These are phyloP conservation scores for Meiosimyza decipiens DNA, from an alignment of 2,888 invertebrate species.

Conservation along the genomic window DNA sequence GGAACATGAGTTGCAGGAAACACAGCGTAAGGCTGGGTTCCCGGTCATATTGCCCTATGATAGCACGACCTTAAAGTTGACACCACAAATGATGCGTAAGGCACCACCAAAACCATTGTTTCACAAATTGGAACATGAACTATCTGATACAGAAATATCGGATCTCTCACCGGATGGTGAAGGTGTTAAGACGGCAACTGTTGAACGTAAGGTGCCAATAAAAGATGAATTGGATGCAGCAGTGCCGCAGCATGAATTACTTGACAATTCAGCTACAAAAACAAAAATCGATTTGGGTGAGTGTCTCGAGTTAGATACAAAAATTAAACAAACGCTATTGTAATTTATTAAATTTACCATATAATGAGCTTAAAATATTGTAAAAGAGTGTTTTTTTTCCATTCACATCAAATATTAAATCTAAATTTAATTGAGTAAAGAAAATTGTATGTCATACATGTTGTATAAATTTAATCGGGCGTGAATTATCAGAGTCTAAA, in stretches of 20 bases:
- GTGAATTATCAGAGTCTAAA: too few species aligned
- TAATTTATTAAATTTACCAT: neutral
- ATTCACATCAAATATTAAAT: neutral
- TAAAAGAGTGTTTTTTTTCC: neutral
- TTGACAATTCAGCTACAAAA: constrained; percentile 88
- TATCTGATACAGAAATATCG: constrained; percentile 88
- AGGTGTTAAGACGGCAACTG: constrained; percentile 77
- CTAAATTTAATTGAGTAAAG: neutral
- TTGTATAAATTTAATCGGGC: too few species aligned
- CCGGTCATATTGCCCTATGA: constrained; percentile 86
- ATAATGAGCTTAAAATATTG: neutral
- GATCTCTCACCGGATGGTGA: constrained; percentile 82
- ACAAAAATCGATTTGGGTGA: constrained; percentile 82
- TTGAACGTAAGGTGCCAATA: constrained; percentile 76
- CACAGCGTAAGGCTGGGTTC: constrained; percentile 88
- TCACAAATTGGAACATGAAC: constrained; percentile 77
- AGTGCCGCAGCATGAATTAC: constrained; percentile 86
- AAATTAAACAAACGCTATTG: constrained; percentile 8
- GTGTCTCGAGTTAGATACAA: constrained; percentile 37
- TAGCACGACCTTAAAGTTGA: constrained; percentile 77
- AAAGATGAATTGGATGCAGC: constrained; percentile 86
- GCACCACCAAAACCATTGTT: constrained; percentile 78
- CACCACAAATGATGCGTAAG: constrained; percentile 80
- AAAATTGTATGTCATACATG: too few species aligned
- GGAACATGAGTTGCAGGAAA: constrained; percentile 86